A percentile compares a stretch with the other conserved stretches of the same genome.
Conservation (phyloP, 2,113 vertebrate species). For the Thermophis baileyi region DNA sequence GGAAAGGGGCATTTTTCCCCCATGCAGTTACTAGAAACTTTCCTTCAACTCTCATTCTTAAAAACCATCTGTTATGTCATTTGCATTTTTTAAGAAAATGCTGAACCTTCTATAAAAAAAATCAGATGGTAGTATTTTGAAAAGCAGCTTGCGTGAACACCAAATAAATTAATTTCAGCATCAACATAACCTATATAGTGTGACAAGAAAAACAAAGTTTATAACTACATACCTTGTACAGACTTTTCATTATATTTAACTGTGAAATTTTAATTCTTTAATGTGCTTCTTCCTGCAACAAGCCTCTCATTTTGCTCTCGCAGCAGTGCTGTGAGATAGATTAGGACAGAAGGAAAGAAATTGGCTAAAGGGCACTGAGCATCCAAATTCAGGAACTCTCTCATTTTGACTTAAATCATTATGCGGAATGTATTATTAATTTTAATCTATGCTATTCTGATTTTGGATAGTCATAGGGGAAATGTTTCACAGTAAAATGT, state of each 20-base stretch:
- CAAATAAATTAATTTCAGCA: background rate
- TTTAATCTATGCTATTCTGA: background rate
- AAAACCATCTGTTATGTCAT: background rate
- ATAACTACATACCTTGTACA: background rate
- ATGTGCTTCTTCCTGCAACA: background rate
- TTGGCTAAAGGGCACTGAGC: background rate
- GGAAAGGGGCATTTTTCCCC: background rate
- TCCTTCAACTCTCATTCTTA: background rate
- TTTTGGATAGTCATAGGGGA: no score
- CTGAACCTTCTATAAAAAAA: background rate
- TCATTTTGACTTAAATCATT: background rate
- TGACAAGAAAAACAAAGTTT: background rate
- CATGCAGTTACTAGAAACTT: background rate
- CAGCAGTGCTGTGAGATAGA: background rate
- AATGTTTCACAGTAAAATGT: background rate
- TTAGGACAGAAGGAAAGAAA: background rate
- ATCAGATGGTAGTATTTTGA: background rate
- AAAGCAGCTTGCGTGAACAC: background rate
- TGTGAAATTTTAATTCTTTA: background rate
- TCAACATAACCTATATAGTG: background rate
- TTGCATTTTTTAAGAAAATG: background rate
- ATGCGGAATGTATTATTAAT: background rate
- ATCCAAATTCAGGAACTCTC: background rate
- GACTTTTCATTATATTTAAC: background rate
- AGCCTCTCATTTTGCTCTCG: background rate